Evolutionary conservation across 2,113 vertebrate species (phyloP), one percentile per base, ranked within the genome.

Genomic region (Pachypanchax playfairii): DNA sequence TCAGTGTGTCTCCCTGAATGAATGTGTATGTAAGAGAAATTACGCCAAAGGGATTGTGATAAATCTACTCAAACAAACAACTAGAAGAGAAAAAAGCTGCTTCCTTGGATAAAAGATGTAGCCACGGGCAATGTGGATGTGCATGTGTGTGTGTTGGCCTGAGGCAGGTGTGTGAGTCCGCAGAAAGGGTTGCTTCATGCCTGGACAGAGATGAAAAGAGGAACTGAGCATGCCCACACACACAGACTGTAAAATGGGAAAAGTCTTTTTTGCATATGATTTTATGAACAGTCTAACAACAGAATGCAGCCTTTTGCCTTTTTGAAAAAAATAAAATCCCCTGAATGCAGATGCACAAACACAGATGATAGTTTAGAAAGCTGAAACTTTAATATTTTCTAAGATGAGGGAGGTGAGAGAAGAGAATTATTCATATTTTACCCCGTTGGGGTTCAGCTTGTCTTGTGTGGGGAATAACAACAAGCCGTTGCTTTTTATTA

Each of bases 61-160:
- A 86, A 88, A 90, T 80, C 68, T 80, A 84, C 77, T 83, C 84
- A 77, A 85, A 82, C 77, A 86, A 87, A 87, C 83, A 86, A 87
- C 78, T 85, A 76, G 72, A 87, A 67, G 78, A 81, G 77, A 55
- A 75, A 77, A 82, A 62, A 46, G 29, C 65, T 51, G 76, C 72
- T 87, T 87, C 70, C 78, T 85, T 83, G 79, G 85, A 87, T 80
- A 17, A 26, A 83, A 81, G 67, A 48, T 55, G 51, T 80, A 70
- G 79, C 88, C 82, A 70, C 39, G 36, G 84, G 88, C 84, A 68
- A 78, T 83, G 73, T 71, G 55, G 63, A 42, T 31, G 39, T 43
- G 44, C 59, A 22, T 62, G 48, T 56, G 50, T 66, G 38, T 62
- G 65, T 38, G 55, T 36, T 49, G 69, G 35, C 54, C 39, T 56